Evolutionary conservation across 1,140 invertebrate genomes (phyloP).

Genomic region (Kradibia gibbosae): DNA sequence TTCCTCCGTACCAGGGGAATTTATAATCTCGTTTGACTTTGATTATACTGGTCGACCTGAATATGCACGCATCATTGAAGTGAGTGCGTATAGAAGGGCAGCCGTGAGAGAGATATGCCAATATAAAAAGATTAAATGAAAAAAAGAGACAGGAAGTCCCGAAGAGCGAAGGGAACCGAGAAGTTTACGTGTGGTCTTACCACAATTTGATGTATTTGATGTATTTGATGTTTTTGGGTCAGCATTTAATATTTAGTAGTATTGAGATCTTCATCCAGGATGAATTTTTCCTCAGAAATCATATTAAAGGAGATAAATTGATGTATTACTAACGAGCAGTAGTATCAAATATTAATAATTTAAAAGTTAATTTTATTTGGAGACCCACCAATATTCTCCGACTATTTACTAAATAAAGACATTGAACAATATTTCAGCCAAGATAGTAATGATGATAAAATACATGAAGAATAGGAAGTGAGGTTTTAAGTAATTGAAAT

Average conservation of each 20-base stretch:
- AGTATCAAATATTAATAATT: background rate
- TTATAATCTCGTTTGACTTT: slow-evolving; percentile 52
- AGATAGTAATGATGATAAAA: too few species aligned
- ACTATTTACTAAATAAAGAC: background rate
- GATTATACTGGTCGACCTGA: background rate
- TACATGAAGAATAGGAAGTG: too few species aligned
- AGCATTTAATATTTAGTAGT: background rate
- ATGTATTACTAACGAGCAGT: background rate
- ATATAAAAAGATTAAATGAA: too few species aligned
- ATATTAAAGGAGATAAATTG: background rate
- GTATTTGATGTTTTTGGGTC: background rate
- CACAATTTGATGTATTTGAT: slow-evolving; percentile 12
- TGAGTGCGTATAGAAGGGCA: background rate
- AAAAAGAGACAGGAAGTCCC: background rate
- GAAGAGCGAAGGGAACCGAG: background rate
- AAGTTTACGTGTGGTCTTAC: background rate
- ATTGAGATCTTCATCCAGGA: background rate
- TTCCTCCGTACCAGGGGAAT: background rate
- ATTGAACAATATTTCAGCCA: too few species aligned
- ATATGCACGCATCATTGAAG: slow-evolving; percentile 3
- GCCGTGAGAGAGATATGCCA: background rate
- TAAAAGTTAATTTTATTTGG: background rate
- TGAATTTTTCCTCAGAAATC: background rate
- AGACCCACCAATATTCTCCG: background rate
- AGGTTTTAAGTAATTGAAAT: too few species aligned